Base-by-base conservation (phyloP, 2,797 vertebrate species). In the Graptemys geographica region DNA sequence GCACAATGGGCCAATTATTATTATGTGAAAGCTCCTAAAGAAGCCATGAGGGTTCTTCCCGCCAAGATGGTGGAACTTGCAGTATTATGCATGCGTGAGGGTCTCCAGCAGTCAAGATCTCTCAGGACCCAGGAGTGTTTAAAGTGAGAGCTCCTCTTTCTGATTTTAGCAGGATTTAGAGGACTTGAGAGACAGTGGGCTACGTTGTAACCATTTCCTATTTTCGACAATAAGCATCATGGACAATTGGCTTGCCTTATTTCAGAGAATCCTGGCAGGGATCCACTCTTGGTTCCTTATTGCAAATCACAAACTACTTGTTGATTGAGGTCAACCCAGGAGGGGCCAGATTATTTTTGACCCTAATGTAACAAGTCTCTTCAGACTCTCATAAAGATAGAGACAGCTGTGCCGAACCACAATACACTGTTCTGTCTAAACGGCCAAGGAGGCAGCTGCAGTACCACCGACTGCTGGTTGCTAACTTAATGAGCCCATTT, bases 321-420 rank as follows among this genome's bases (percentile, higher is more conserved):
- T 47, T 76, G 49, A 90, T 86, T 19, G n/a, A 87, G 10, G 55
- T 84, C 76, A 87, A 21, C 55, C 56, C 2, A 69, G 8, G 9
- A n/a, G 19, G 41, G 81, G 19, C 57, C 21, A 53, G 74, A 25
- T 31, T 83, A 91, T 59, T 57, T 94, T 15, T 28, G 82, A 12
- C 33, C 69, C 84, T 47, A 52, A 1, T n/a, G 15, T 28, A 47
- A 83, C 37, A 8, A 65, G 19, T 25, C 21, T 89, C 44, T 89
- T 91, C 80, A 86, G 18, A 27, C 59, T 94, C 94, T 90, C 49
- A 56, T 11, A 62, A 86, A 83, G 69, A 65, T 18, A 33, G n/a
- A 69, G n/a, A n/a, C 65, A 69, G 65, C 8, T 19, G n/a, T 19
- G n/a, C 33, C 5, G 4, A 76, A 27, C 72, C 37, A 47, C 23